These are phyloP conservation scores for Polietes domitor DNA, from an alignment of 2,888 invertebrate species.

Conservation along the genomic window DNA sequence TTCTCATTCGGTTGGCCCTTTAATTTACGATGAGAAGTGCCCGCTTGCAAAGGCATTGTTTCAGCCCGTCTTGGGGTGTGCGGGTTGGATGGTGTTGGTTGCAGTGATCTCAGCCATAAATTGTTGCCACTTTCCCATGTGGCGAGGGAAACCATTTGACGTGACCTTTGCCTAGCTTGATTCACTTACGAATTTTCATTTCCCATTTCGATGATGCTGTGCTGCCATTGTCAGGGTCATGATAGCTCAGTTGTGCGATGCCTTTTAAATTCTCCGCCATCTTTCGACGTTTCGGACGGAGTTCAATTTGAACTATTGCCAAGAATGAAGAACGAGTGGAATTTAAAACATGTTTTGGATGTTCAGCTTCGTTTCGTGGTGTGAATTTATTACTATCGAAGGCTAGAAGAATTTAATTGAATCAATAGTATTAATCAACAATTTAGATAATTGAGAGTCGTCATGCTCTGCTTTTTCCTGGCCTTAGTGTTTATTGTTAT, in stretches of 20 bases:
- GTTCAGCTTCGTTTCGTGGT: no score
- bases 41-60: not conserved
- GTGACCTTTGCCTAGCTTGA: not conserved
- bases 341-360: no score
- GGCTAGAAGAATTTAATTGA: no score
- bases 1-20: not conserved
- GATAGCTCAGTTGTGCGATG: not conserved
- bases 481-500: no score
- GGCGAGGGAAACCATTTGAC: not conserved
- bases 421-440: no score
- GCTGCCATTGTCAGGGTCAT: not conserved
- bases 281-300: no score
- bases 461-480: no score
- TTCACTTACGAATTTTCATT: not conserved
- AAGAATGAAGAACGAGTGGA: no score
- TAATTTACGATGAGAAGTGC: constrained; percentile 3
- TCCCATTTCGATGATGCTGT: not conserved
- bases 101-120: not conserved
- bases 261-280: not conserved
- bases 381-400: no score
- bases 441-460: no score
- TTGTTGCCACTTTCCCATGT: constrained; percentile 5
- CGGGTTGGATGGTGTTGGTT: not conserved
- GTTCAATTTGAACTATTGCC: not conserved
- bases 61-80: not conserved